A percentile compares a stretch with the other conserved stretches of the same genome.
phyloP scores from a whole-genome alignment of 1,140 invertebrate species.

The Glomeris maerens region DNA sequence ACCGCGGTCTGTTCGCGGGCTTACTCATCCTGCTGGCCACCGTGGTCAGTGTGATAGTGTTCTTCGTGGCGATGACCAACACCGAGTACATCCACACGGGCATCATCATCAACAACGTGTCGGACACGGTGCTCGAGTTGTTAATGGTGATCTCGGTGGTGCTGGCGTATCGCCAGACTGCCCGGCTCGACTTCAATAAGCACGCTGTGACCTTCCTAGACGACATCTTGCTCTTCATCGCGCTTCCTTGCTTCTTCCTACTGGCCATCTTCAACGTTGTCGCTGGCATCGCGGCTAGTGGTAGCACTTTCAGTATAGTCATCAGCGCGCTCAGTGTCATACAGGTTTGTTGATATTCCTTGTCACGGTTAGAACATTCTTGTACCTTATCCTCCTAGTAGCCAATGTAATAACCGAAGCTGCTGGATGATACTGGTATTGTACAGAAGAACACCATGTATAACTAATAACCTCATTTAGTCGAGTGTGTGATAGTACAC shows the following conservation, averaged over 20 bases:
- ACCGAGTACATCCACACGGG: conserved; percentile 25
- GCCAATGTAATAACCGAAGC: background rate
- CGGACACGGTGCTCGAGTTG: conserved; percentile 26
- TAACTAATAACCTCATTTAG: no score
- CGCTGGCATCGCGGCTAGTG: conserved; percentile 39
- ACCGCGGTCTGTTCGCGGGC: conserved; percentile 51
- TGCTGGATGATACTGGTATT: no score
- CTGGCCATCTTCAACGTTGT: conserved; percentile 48
- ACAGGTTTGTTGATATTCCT: conserved; percentile 36
- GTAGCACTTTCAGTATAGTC: conserved; percentile 33
- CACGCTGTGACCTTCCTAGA: conserved; percentile 50
- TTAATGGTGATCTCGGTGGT: conserved; percentile 40
- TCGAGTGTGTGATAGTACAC: no score
- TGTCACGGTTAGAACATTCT: no score
- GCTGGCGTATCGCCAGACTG: conserved; percentile 41
- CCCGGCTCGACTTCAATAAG: conserved; percentile 45
- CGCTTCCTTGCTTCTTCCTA: conserved; percentile 54
- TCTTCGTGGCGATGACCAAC: conserved; percentile 46
- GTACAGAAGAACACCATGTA: no score
- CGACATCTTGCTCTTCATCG: conserved; percentile 51
- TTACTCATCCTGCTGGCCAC: conserved; percentile 46
- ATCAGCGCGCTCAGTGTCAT: conserved; percentile 32
- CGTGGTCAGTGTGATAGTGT: conserved; percentile 48
- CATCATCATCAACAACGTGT: conserved; percentile 21
- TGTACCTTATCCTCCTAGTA: background rate